phyloP scores from a whole-genome alignment of 2,888 invertebrate species.

The Hymenopus coronatus region DNA sequence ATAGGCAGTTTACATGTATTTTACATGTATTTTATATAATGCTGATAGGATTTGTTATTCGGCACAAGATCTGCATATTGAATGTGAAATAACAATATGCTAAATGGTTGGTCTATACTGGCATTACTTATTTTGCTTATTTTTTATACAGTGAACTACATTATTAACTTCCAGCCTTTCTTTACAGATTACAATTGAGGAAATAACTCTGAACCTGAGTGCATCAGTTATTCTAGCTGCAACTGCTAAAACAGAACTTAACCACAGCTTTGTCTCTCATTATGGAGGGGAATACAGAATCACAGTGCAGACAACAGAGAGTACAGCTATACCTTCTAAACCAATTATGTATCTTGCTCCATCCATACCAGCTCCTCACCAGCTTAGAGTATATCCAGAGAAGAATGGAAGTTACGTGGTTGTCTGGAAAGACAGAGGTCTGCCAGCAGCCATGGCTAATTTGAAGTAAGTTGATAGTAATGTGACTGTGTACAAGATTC shows the following conservation, averaged over 20 bases:
- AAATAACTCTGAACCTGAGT: conserved; percentile 49
- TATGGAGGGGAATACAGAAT: conserved; percentile 56
- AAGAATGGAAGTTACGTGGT: conserved; percentile 63
- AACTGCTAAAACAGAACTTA: conserved; percentile 45
- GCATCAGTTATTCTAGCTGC: conserved; percentile 51
- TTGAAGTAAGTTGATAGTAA: conserved; percentile 1
- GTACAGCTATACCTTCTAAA: conserved; percentile 49
- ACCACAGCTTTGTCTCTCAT: conserved; percentile 44
- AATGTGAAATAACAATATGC: too few species aligned
- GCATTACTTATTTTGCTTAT: too few species aligned
- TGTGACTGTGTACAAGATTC: too few species aligned
- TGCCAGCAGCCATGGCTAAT: conserved; percentile 20
- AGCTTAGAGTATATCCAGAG: conserved; percentile 58
- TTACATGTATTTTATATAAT: too few species aligned
- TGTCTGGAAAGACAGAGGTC: conserved; percentile 59
- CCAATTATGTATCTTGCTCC: conserved; percentile 56
- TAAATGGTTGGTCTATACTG: too few species aligned
- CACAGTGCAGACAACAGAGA: conserved; percentile 50
- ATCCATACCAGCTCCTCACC: conserved; percentile 60
- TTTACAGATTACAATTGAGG: conserved; percentile 52
- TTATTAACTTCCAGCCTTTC: neutral
- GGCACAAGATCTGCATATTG: too few species aligned
- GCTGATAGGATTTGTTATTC: too few species aligned
- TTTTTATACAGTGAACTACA: too few species aligned
- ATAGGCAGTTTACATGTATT: too few species aligned